Base-by-base conservation (phyloP, 2,113 vertebrate genomes). In the Hipposideros armiger region DNA sequence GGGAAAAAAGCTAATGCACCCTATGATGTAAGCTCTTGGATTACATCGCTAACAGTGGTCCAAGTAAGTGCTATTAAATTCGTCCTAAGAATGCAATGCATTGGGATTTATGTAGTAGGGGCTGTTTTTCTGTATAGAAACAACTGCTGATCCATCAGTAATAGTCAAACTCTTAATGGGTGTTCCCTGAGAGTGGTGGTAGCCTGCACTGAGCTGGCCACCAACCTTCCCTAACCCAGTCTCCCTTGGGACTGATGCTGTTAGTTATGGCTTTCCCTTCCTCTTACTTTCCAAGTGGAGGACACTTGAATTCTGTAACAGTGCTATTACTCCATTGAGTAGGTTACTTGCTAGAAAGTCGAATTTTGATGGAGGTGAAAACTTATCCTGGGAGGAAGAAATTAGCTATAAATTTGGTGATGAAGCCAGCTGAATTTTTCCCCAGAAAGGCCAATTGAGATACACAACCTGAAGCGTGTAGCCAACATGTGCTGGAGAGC, bases 21-120 rank as follows among this genome's bases (percentile, higher is more conserved):
- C 40, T 93, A 78, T 45, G 30, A 86, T 74, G 91, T 84, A 95
- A 88, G 62, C 28, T 67, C 73, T 88, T 96, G 91, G 81, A 56
- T 56, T 32, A 47, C 47, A 74, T 94, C 77, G 45, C 90, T 94
- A 92, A 77, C 50, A 85, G 42, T 47, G 54, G 81, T 69, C 90
- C 32, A 40, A 47, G 42, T 67, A 62, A 92, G 42, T 69, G 81
- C 66, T 81, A 11, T 70, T 73, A 90, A 87, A 56, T 84, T 62
- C 78, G 70, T 85, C 19, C 72, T 87, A 92, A 86, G 58, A 90
- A 69, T 52, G 28, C 16, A 85, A 10, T 36, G 17, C 32, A 24
- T 10, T 93, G 67, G 69, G 40, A 74, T 96, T 77, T 91, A 70
- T 54, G 11, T n/a, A 47, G 67, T 14, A 58, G 54, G 7, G 36